phyloP scores from a whole-genome alignment of 2,888 invertebrate species.

The Caenorhabditis drosophilae region DNA sequence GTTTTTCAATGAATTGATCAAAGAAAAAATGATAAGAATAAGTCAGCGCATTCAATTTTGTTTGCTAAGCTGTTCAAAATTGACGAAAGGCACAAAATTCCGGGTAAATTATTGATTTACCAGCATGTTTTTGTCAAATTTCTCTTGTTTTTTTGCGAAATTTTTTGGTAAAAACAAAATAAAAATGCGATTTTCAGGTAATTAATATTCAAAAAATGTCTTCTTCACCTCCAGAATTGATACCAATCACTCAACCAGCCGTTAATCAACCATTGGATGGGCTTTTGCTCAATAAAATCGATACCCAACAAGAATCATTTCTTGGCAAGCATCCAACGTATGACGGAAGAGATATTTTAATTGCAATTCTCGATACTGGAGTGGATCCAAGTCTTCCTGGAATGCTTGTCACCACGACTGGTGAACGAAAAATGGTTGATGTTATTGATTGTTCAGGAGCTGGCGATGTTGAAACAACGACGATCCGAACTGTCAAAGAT shows the following conservation, averaged over 20 bases:
- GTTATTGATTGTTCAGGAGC: constrained; percentile 93
- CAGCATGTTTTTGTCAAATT: no score
- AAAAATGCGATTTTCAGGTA: no score
- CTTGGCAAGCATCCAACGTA: constrained; percentile 57
- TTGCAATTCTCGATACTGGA: constrained; percentile 96
- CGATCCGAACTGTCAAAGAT: constrained; percentile 76
- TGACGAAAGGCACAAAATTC: no score
- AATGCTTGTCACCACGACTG: constrained; percentile 86
- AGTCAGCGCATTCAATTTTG: constrained; percentile 4
- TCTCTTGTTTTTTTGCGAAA: no score
- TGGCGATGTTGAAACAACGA: constrained; percentile 92
- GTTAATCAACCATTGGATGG: constrained; percentile 25
- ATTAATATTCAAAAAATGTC: constrained; percentile 20
- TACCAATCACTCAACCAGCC: background rate
- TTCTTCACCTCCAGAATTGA: constrained; percentile 19
- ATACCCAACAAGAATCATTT: constrained; percentile 48
- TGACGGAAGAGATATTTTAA: constrained; percentile 87
- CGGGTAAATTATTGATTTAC: no score
- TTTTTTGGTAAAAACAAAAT: constrained; percentile 4
- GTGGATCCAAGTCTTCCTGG: constrained; percentile 95
- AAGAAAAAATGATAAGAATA: constrained; percentile 42
- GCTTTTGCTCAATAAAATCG: constrained; percentile 25
- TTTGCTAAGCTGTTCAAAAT: background rate
- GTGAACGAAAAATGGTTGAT: constrained; percentile 89
- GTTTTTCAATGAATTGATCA: no score